Percentiles rank a stretch among this genome's conserved stretches.
Conservation (phyloP, 2,797 vertebrate genomes). For the Acanthurus leucopareius region DNA sequence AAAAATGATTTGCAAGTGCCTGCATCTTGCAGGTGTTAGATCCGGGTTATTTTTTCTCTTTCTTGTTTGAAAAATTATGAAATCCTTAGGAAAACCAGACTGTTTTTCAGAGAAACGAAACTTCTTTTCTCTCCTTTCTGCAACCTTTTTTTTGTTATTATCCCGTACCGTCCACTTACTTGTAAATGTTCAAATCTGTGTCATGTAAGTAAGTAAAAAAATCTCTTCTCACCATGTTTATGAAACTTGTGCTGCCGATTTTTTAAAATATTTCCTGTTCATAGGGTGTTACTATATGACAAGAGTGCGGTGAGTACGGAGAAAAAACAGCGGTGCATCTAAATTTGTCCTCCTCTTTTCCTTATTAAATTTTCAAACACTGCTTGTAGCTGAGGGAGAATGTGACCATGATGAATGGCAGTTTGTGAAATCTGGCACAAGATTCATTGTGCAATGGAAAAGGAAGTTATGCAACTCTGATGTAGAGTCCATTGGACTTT, state of each 20-base stretch:
- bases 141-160: neutral
- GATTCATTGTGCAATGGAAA: slow-evolving; percentile 33
- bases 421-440: neutral
- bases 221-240: neutral
- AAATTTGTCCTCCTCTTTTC: neutral
- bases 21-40: neutral
- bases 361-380: neutral
- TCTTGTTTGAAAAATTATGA: slow-evolving; percentile 1
- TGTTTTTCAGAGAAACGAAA: neutral
- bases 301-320: neutral
- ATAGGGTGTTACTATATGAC: neutral
- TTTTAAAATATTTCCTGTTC: neutral
- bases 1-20: neutral
- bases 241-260: slow-evolving; percentile 5
- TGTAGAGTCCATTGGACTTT: neutral
- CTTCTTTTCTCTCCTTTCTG: neutral
- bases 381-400: neutral
- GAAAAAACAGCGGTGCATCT: neutral
- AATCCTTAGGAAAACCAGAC: neutral
- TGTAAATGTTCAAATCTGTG: neutral
- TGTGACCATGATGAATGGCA: neutral
- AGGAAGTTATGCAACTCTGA: slow-evolving; percentile 45
- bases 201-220: neutral
- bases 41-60: neutral
- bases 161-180: neutral